Evolutionary conservation across 2,797 vertebrate genomes (phyloP), one percentile per base, ranked within the genome.

Genomic region (Melanotaenia maccullochi): DNA sequence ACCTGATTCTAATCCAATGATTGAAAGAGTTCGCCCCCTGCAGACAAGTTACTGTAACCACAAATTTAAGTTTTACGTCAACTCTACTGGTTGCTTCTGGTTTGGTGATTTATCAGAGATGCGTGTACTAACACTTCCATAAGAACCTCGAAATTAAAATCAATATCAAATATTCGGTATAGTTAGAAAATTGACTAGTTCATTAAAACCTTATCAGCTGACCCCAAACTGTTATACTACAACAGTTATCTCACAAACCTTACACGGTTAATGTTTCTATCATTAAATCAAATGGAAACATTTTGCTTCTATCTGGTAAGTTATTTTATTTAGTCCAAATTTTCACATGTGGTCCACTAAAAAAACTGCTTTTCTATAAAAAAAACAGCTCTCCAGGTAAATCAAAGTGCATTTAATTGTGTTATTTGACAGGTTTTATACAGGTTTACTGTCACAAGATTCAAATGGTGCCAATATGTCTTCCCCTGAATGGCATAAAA

Each of bases 111-210:
- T 63, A 44, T 72, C 70, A 59, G 65, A 76, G 66, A 52, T 66
- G 69, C 76, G 73, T 81, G 82, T 63, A 60, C 58, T 69, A 68
- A 76, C 73, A 51, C 75, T 61, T 66, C 62, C 55, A 66, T 38
- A 32, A 60, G 59, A 44, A 5, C 6, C 42, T 16, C 42, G 18
- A 20, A 18, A 18, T 18, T 18, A 44, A 20, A 44, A 44, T n/a
- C n/a, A n/a, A n/a, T 28, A 71, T 49, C 7, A 69, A 40, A 67
- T 52, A 69, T 49, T 42, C 6, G 22, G 7, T 47, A 25, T 52
- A 12, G 49, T 51, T 51, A 4, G 66, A 70, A 66, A 68, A 49
- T 35, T 1, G 14, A 57, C 25, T 62, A 57, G 33, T 35, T 57
- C 18, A 42, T 44, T 14, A 56, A 75, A 49, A 65, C 40, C n/a